Conservation (phyloP, 2,888 invertebrate species). For the Sphecodes monilicornis region DNA sequence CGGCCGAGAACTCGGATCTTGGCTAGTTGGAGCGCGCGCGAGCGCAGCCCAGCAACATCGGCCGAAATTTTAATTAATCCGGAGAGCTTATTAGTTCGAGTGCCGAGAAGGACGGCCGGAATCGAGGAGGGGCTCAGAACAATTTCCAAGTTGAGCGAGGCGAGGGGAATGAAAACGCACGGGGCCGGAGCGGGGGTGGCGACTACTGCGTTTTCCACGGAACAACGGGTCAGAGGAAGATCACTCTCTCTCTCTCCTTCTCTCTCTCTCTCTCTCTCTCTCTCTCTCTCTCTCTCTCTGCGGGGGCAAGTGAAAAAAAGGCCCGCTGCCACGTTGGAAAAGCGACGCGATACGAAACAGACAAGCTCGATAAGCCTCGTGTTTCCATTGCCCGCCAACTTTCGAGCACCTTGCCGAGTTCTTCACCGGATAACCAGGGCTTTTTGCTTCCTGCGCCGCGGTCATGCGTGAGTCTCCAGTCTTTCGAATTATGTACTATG, state of each 20-base stretch:
- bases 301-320: slow-evolving; percentile 15
- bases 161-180: slow-evolving; percentile 41
- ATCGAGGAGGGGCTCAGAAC: slow-evolving; percentile 63
- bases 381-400: slow-evolving; percentile 70
- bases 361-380: slow-evolving; percentile 48
- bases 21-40: slow-evolving; percentile 41
- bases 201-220: slow-evolving; percentile 42
- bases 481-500: not conserved
- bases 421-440: slow-evolving; percentile 68
- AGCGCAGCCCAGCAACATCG: slow-evolving; percentile 53
- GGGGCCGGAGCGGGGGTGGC: slow-evolving; percentile 7
- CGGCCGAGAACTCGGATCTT: slow-evolving; percentile 53
- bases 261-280: not conserved
- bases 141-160: slow-evolving; percentile 65
- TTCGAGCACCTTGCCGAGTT: slow-evolving; percentile 62
- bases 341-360: slow-evolving; percentile 51
- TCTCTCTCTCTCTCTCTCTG: not conserved
- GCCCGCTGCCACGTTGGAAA: slow-evolving; percentile 27
- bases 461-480: slow-evolving; percentile 3
- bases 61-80: slow-evolving; percentile 77
- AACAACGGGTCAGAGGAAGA: not conserved
- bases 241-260: not conserved
- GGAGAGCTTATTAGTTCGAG: slow-evolving; percentile 76
- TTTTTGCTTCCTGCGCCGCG: not conserved
- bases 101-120: slow-evolving; percentile 69